Percentiles rank a stretch among this genome's conserved stretches.
Evolutionary conservation across 2,797 vertebrate genomes (phyloP).

Genomic region (Anguilla obscura): DNA sequence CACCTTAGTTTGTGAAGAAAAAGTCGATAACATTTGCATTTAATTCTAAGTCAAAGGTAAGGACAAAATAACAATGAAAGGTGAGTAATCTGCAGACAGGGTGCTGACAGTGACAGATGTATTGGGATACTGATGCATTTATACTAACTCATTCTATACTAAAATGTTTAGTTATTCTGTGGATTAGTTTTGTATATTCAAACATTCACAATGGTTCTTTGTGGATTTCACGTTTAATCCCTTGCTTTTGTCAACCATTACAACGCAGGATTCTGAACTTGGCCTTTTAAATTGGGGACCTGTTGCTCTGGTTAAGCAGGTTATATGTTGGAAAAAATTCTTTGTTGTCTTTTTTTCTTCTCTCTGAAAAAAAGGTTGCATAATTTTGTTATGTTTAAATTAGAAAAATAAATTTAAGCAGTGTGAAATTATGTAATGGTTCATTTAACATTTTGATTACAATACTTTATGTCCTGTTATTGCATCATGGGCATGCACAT

Average conservation of each 20-base stretch:
- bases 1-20: too few species aligned
- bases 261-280: not conserved
- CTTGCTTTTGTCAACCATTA: not conserved
- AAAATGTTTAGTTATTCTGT: too few species aligned
- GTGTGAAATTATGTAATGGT: not conserved
- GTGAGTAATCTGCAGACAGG: not conserved
- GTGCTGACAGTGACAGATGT: too few species aligned
- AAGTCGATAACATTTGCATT: too few species aligned
- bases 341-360: too few species aligned
- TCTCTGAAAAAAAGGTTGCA: not conserved
- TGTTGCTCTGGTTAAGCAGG: not conserved
- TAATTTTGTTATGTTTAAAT: not conserved
- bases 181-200: not conserved
- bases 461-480: not conserved
- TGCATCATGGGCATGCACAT: not conserved
- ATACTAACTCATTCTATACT: too few species aligned
- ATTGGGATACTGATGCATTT: too few species aligned
- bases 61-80: too few species aligned
- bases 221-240: not conserved
- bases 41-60: too few species aligned
- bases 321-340: too few species aligned
- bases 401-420: not conserved
- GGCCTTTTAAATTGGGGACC: not conserved
- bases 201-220: too few species aligned
- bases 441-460: not conserved